Percentiles rank a stretch among this genome's conserved stretches.
Evolutionary conservation across 2,888 invertebrate species (phyloP).

Genomic region (Pachymerium ferrugineum): DNA sequence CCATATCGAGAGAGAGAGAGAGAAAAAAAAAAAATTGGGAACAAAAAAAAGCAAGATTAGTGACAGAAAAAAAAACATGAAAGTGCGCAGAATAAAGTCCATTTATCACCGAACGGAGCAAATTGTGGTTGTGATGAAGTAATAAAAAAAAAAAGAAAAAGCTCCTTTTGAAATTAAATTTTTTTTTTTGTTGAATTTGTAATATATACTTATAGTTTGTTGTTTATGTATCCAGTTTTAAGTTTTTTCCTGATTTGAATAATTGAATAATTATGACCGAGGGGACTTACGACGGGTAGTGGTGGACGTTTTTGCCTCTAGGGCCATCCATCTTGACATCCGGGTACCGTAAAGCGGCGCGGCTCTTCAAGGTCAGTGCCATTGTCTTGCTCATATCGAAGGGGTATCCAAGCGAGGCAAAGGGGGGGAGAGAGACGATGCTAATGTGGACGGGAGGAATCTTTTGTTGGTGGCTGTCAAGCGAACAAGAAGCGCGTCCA

Average conservation of each 20-base stretch:
- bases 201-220: background rate
- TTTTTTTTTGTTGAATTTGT: background rate
- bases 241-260: background rate
- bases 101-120: background rate
- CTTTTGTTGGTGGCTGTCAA: conserved; percentile 7
- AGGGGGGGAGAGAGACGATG: background rate
- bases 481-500: conserved; percentile 5
- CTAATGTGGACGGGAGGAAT: background rate
- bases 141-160: background rate
- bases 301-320: background rate
- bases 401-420: conserved; percentile 4
- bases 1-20: background rate
- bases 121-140: background rate
- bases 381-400: conserved; percentile 18
- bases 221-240: conserved; percentile 14
- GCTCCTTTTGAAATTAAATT: background rate
- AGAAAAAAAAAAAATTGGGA: background rate
- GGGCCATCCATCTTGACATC: conserved; percentile 18
- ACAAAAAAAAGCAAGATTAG: background rate
- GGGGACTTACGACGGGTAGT: conserved; percentile 15
- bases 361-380: conserved; percentile 14
- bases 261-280: conserved; percentile 18
- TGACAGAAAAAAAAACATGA: too few species aligned
- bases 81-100: background rate
- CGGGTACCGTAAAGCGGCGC: conserved; percentile 4